Evolutionary conservation across 2,888 invertebrate genomes (phyloP).

Genomic region (Acanthosoma haemorrhoidale): DNA sequence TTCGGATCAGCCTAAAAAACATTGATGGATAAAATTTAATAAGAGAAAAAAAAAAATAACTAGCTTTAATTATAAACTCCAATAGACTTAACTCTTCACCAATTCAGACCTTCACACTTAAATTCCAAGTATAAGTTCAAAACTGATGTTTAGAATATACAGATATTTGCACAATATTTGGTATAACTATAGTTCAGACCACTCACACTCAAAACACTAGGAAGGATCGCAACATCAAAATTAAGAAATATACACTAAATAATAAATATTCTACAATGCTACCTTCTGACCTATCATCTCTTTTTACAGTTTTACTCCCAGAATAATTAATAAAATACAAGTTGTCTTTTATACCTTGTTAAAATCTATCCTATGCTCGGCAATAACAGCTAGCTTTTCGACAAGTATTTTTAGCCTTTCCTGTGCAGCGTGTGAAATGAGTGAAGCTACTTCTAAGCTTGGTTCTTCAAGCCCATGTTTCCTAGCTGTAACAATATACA

Average conservation of each 20-base stretch:
- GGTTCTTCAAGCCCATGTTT: conserved; percentile 78
- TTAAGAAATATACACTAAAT: not conserved
- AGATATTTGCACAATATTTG: too few relatives aligned
- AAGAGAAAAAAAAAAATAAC: conserved; percentile 2
- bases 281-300: not conserved
- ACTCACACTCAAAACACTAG: too few relatives aligned
- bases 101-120: too few relatives aligned
- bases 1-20: conserved; percentile 57
- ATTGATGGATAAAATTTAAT: too few relatives aligned
- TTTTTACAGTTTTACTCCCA: too few relatives aligned
- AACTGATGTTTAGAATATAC: too few relatives aligned
- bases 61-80: not conserved
- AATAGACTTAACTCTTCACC: too few relatives aligned
- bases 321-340: not conserved
- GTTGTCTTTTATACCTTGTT: conserved; percentile 63
- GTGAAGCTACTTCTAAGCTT: conserved; percentile 74
- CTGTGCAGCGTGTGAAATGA: conserved; percentile 90
- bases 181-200: too few relatives aligned
- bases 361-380: conserved; percentile 91
- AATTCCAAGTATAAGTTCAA: too few relatives aligned
- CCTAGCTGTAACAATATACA: conserved; percentile 48
- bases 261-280: not conserved
- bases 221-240: too few relatives aligned
- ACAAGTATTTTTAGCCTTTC: conserved; percentile 85
- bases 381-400: conserved; percentile 84